Conservation (phyloP, 2,113 vertebrate genomes). For the Neodontobutis hainanensis region DNA sequence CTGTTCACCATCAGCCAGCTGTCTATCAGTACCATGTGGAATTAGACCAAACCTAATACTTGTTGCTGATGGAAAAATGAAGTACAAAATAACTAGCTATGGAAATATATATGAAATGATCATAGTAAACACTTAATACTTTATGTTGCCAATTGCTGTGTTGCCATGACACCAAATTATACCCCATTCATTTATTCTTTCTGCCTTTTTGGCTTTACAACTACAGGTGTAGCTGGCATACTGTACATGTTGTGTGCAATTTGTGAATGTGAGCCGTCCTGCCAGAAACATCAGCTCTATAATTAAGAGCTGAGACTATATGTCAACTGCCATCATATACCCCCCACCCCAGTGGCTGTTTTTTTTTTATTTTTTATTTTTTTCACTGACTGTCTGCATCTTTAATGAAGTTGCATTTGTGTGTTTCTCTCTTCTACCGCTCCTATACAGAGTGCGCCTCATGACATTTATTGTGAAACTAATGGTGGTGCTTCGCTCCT, state of each 20-base stretch:
- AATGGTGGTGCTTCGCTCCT: constrained; percentile 75
- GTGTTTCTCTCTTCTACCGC: constrained; percentile 52
- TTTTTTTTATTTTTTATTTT: no score
- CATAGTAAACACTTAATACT: no score
- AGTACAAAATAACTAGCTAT: no score
- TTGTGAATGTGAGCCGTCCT: constrained; percentile 46
- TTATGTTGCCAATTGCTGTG: background rate
- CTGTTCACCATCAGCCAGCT: constrained; percentile 27
- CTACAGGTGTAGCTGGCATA: background rate
- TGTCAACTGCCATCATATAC: constrained; percentile 68
- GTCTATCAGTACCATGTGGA: constrained; percentile 9
- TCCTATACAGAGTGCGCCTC: constrained; percentile 67
- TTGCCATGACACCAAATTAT: constrained; percentile 3
- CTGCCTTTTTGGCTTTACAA: background rate
- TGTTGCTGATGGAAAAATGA: background rate
- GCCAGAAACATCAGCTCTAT: constrained; percentile 76
- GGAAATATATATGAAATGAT: no score
- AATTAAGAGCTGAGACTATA: constrained; percentile 78
- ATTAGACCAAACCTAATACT: background rate
- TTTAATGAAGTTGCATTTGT: constrained; percentile 74
- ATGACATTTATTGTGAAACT: constrained; percentile 78
- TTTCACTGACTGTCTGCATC: constrained; percentile 59
- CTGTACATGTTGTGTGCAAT: constrained; percentile 13
- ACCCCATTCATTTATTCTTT: background rate
- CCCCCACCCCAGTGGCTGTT: constrained; percentile 35